Conservation (phyloP, 2,113 vertebrate genomes). For the Phalacrocorax carbo region DNA sequence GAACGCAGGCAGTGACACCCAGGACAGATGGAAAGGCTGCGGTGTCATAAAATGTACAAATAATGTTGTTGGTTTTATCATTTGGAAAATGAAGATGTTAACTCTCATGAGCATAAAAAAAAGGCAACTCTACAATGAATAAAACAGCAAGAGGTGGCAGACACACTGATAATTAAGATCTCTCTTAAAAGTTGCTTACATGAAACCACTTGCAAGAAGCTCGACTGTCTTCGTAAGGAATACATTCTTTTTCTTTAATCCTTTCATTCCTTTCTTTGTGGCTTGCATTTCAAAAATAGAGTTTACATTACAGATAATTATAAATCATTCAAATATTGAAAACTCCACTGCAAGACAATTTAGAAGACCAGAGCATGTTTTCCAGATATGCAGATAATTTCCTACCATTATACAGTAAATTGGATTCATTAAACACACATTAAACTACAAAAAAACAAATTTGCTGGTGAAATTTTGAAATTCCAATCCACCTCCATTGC, state of each 20-base stretch:
- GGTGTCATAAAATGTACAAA: slow-evolving; percentile 28
- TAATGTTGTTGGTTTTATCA: slow-evolving; percentile 23
- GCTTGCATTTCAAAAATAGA: background rate
- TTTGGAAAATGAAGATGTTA: slow-evolving; percentile 47
- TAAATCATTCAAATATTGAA: background rate
- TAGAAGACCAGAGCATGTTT: slow-evolving; percentile 19
- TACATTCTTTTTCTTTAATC: background rate
- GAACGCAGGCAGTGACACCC: slow-evolving; percentile 22
- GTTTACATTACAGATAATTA: background rate
- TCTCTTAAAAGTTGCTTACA: background rate
- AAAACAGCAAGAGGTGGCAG: background rate
- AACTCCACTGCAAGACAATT: background rate
- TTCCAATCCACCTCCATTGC: background rate
- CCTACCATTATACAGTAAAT: background rate
- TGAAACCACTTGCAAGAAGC: background rate
- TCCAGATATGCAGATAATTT: slow-evolving; percentile 19
- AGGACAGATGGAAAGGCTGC: slow-evolving; percentile 55
- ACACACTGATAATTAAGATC: background rate
- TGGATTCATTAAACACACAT: slow-evolving; percentile 25
- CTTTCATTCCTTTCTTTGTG: background rate
- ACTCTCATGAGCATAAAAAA: background rate
- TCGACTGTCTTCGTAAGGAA: background rate
- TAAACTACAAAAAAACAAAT: background rate
- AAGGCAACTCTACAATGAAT: background rate
- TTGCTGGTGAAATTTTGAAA: background rate